Evolutionary conservation across 2,888 invertebrate species (phyloP), one percentile per base, ranked within the genome.

Genomic region (Pseudococcus jackbeardsleyi): DNA sequence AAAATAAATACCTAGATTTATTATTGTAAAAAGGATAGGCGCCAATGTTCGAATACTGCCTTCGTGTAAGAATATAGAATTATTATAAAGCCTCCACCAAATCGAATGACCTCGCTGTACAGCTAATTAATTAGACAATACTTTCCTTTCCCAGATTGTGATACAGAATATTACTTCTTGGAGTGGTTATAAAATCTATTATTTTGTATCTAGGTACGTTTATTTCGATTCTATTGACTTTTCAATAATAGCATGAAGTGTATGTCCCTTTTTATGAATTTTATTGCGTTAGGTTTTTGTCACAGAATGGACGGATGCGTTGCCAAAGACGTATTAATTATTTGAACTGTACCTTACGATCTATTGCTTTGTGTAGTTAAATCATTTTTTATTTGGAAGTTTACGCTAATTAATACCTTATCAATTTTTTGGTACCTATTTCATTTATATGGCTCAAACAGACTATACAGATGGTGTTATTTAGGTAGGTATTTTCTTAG

Each of bases 61-160:
- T 7, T 19, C 9, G 19, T 19, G 33, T 17, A 12, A 19, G 46
- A 39, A 82, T 19, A 11, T 6, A n/a, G 15, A 33, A 82, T 82
- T 82, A 82, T 46, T 82, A 82, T 82, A 82, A 5, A 82, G 33
- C 79, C 79, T 82, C 79, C 79, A 46, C 79, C 79, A 82, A 42
- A 15, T 39, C 42, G 12, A 17, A 46, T 46, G 79, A 46, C 79
- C 79, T 82, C 17, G 79, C 46, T 82, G 46, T 82, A 82, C 79
- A 82, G 42, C 17, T 46, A 46, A 82, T 82, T 82, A 82, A 82
- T 82, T 82, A 42, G n/a, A 17, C 8, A 46, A 46, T 46, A 46
- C 72, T 72, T 72, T 72, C 72, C 72, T 33, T 82, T 82, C 46
- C 79, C 79, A 79, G 42, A 79, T 72, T 79, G 79, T 42, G 42